Conservation (phyloP, 2,113 vertebrate species). For the Neofelis nebulosa region DNA sequence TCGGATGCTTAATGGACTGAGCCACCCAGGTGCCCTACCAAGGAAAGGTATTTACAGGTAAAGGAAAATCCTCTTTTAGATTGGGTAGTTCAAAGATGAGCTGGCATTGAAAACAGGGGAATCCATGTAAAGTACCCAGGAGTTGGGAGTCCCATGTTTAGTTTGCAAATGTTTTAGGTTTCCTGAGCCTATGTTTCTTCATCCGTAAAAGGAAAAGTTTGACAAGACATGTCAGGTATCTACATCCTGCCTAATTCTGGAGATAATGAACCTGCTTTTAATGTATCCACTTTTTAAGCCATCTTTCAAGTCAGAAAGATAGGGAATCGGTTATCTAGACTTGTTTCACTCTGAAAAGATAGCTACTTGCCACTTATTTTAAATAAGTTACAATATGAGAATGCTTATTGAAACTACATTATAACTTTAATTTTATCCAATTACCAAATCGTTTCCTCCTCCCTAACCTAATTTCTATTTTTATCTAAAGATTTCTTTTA, state of each 20-base stretch:
- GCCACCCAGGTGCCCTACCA: too few species aligned
- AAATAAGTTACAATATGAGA: background rate
- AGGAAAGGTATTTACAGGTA: background rate
- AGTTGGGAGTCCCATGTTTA: background rate
- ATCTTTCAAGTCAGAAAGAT: background rate
- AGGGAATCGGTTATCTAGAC: background rate
- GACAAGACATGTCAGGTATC: too few species aligned
- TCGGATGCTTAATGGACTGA: too few species aligned
- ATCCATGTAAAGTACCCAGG: background rate
- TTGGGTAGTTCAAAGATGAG: background rate
- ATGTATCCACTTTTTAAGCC: background rate
- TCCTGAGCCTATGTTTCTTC: background rate
- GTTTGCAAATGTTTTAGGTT: background rate
- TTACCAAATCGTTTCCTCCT: background rate
- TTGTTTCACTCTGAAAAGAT: background rate
- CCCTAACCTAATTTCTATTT: background rate
- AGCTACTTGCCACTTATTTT: background rate
- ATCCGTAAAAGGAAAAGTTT: background rate
- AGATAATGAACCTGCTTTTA: background rate
- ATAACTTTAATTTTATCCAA: background rate
- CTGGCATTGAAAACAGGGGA: background rate
- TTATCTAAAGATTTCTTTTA: background rate
- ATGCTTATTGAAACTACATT: background rate
- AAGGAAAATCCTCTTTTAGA: background rate
- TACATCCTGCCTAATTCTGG: background rate